Evolutionary conservation across 2,113 vertebrate species (phyloP), one percentile per base, ranked within the genome.

Genomic region (Sardina pilchardus): DNA sequence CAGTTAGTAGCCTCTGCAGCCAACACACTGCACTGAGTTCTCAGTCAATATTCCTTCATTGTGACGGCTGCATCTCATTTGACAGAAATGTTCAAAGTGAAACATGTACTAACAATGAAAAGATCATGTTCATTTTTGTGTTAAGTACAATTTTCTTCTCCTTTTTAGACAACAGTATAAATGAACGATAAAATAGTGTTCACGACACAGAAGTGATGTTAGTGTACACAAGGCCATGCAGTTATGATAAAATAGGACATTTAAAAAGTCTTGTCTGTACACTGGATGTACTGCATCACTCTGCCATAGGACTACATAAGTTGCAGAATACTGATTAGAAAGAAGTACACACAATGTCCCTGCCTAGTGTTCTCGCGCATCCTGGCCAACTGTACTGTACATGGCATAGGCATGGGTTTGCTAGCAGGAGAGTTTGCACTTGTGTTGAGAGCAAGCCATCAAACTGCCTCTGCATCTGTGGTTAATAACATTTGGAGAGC

Each of bases 211-310:
- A 88, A 56, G 14, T 84, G 34, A 67, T 71, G 81, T 83, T 88
- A 86, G 82, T 34, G 82, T 82, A 82, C 26, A 82, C 90, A 85
- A 83, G 63, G 67, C 81, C 82, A 90, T 89, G 87, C 82, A 82
- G 59, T 85, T 81, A 53, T 39, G 34, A 82, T 84, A 88, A 71
- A 82, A 45, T 71, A 43, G 36, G 45, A 59, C 30, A 34, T 82
- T 82, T 3, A 81, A n/a, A 59, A 81, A 75, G 43, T 50, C 3
- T 36, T 81, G 24, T 39, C 42, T 78, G 26, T 85, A 39, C 71
- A 78, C 71, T 16, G 34, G 5, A 78, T 78, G 71, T 16, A 78
- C 71, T 78, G 71, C 4, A 36, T 78, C 71, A 36, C 34, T 78
- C 71, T 78, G 71, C 71, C 71, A 36, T 39, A 78, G 26, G 71